A percentile compares a stretch with the other conserved stretches of the same genome.
Evolutionary conservation across 1,140 invertebrate genomes (phyloP).

Genomic region (Aphidius ervi): DNA sequence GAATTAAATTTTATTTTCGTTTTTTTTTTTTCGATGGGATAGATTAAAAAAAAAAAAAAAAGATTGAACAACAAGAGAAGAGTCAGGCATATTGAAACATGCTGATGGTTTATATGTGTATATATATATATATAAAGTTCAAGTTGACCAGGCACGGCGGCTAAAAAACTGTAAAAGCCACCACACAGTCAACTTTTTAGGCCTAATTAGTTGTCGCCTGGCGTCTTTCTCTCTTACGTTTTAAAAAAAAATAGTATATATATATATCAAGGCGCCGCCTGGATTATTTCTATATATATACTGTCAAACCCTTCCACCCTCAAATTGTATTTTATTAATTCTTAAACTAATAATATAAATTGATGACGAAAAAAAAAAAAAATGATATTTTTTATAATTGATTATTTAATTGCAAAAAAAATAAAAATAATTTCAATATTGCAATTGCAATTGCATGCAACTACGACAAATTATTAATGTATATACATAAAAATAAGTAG

Average conservation of each 20-base stretch:
- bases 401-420: too few species aligned
- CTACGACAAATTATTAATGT: too few species aligned
- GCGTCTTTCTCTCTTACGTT: slow-evolving; percentile 35
- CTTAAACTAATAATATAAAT: too few species aligned
- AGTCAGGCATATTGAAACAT: background rate
- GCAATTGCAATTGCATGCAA: too few species aligned
- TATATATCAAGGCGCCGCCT: slow-evolving; percentile 8
- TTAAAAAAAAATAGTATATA: slow-evolving; percentile 10
- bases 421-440: too few species aligned
- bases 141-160: slow-evolving; percentile 18
- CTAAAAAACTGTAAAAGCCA: slow-evolving; percentile 35
- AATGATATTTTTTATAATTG: too few species aligned
- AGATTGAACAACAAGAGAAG: background rate
- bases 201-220: slow-evolving; percentile 53
- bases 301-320: slow-evolving; percentile 24
- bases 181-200: slow-evolving; percentile 45
- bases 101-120: background rate
- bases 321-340: slow-evolving; percentile 10
- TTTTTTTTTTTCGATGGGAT: background rate
- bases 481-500: too few species aligned
- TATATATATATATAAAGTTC: slow-evolving; percentile 6
- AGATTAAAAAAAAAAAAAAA: background rate
- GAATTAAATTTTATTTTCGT: background rate
- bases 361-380: too few species aligned
- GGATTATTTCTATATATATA: slow-evolving; percentile 10